Evolutionary conservation across 2,888 invertebrate genomes (phyloP).

Genomic region (Chouioia cunea): DNA sequence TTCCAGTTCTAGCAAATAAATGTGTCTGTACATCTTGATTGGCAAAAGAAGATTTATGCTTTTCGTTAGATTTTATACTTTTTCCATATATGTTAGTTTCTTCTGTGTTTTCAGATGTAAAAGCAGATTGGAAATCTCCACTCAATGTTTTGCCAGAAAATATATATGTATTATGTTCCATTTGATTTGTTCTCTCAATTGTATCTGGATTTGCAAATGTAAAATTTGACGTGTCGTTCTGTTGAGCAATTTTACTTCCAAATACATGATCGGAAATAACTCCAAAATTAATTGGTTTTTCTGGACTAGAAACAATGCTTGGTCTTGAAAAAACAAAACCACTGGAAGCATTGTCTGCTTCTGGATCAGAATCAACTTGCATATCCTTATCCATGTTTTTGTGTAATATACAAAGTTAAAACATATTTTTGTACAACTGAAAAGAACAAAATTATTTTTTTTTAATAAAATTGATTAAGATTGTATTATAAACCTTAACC

Average conservation of each 20-base stretch:
- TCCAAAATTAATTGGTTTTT: slow-evolving; percentile 47
- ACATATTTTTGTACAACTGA: no score
- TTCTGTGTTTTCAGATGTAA: not conserved
- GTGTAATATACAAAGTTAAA: not conserved
- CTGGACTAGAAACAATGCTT: slow-evolving; percentile 48
- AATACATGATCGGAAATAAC: slow-evolving; percentile 46
- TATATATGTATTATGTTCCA: slow-evolving; percentile 7
- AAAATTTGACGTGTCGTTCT: slow-evolving; percentile 42
- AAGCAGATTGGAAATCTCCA: no score
- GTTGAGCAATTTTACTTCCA: slow-evolving; percentile 28
- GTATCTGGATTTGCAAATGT: slow-evolving; percentile 54
- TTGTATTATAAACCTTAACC: no score
- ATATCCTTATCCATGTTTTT: slow-evolving; percentile 45
- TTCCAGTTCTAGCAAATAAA: not conserved
- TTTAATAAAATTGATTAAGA: no score
- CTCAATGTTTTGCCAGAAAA: no score
- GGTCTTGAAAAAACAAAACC: slow-evolving; percentile 56
- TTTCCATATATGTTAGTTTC: not conserved
- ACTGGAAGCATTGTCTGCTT: slow-evolving; percentile 31
- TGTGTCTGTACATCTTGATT: slow-evolving; percentile 9
- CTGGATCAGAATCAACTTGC: slow-evolving; percentile 40
- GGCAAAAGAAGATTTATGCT: slow-evolving; percentile 5
- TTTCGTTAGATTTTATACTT: slow-evolving; percentile 1
- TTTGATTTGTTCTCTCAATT: slow-evolving; percentile 21
- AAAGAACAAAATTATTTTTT: no score